Percentiles rank a stretch among this genome's conserved stretches.
Conservation (phyloP, 2,888 invertebrate species). For the Phyllotreta striolata region DNA sequence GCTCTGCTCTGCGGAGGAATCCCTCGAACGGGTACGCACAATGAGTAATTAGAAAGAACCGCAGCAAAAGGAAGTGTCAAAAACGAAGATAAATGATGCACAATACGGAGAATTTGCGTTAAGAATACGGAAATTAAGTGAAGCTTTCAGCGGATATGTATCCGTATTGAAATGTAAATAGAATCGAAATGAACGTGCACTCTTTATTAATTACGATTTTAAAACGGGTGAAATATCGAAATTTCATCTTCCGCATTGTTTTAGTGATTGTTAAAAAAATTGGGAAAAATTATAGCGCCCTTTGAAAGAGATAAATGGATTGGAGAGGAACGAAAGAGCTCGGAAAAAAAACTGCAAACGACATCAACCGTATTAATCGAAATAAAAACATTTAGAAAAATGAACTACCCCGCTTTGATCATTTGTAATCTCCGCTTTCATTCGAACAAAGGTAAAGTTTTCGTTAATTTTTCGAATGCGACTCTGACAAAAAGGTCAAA, state of each 20-base stretch:
- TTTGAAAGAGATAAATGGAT: no score
- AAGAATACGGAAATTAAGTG: slow-evolving; percentile 2
- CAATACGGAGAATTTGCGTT: slow-evolving; percentile 1
- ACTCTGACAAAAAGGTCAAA: not conserved
- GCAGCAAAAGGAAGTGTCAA: slow-evolving; percentile 18
- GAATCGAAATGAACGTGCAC: no score
- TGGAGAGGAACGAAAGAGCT: no score
- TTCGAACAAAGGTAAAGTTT: slow-evolving; percentile 12
- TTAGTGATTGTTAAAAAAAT: no score
- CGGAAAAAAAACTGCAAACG: slow-evolving; percentile 1
- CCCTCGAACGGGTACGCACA: slow-evolving; percentile 22
- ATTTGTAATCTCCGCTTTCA: slow-evolving; percentile 6
- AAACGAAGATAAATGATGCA: slow-evolving; percentile 19
- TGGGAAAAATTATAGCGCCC: no score
- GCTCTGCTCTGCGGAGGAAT: not conserved
- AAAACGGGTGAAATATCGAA: no score
- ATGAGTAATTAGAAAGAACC: slow-evolving; percentile 22
- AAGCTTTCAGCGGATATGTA: no score
- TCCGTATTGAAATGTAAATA: no score
- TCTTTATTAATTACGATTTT: no score
- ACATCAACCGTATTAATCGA: slow-evolving; percentile 1
- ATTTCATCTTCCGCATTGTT: no score
- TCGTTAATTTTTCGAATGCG: slow-evolving; percentile 6
- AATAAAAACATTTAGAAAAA: slow-evolving; percentile 4
- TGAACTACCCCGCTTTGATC: slow-evolving; percentile 6